A percentile compares a stretch with the other conserved stretches of the same genome.
phyloP scores from a whole-genome alignment of 1,140 invertebrate species.

The Homalodisca vitripennis region DNA sequence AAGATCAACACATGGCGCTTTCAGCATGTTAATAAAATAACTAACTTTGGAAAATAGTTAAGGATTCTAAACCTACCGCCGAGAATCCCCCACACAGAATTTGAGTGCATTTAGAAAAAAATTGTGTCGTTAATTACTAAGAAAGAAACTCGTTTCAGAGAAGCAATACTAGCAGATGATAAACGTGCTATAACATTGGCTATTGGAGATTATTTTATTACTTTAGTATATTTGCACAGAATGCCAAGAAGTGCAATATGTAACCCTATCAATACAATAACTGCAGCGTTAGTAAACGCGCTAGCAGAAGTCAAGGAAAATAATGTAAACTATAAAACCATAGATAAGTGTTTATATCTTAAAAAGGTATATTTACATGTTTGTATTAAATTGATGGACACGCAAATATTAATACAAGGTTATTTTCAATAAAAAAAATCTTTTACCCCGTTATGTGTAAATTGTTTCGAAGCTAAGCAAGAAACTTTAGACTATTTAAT shows the following conservation, averaged over 20 bases:
- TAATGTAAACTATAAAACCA: no score
- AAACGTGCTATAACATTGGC: not conserved
- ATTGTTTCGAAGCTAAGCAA: no score
- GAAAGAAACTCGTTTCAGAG: not conserved
- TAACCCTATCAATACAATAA: not conserved
- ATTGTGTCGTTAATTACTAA: not conserved
- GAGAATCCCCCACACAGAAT: not conserved
- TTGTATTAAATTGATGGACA: no score
- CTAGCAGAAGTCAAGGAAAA: slow-evolving; percentile 6
- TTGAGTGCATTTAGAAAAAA: not conserved
- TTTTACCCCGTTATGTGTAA: no score
- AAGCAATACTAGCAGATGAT: not conserved
- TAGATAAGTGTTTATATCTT: no score
- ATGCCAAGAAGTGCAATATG: not conserved
- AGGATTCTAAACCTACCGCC: not conserved
- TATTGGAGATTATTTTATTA: not conserved
- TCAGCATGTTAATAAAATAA: not conserved
- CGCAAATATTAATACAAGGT: no score
- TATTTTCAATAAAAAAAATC: no score
- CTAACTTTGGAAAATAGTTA: not conserved
- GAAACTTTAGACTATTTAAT: no score
- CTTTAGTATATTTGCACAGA: not conserved
- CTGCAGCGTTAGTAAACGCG: slow-evolving; percentile 10
- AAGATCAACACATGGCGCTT: not conserved
- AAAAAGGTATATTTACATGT: no score